Evolutionary conservation across 2,888 invertebrate genomes (phyloP).

Genomic region (Tenodera sinensis): DNA sequence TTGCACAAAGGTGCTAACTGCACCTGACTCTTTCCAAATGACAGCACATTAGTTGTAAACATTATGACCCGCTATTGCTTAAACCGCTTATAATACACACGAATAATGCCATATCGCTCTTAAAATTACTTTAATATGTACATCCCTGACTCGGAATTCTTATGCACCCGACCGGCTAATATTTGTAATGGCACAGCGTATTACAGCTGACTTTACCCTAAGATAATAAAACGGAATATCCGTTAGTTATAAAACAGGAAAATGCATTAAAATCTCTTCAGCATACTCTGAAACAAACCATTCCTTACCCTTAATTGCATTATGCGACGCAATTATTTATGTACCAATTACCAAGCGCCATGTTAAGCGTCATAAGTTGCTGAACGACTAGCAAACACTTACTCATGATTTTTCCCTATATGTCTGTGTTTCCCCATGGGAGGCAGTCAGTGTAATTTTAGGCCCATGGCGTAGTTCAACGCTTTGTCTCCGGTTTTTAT

Average conservation of each 20-base stretch:
- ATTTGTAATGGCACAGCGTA: not conserved
- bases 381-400: not conserved
- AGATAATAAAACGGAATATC: not conserved
- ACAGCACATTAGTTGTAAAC: not conserved
- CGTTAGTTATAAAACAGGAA: not conserved
- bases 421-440: not conserved
- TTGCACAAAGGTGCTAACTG: too few species aligned
- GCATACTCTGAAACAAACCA: not conserved
- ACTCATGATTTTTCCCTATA: not conserved
- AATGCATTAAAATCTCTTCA: not conserved
- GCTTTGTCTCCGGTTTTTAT: too few species aligned
- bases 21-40: not conserved
- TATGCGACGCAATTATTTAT: not conserved
- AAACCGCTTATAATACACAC: not conserved
- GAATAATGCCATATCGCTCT: too few species aligned
- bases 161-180: not conserved
- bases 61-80: not conserved
- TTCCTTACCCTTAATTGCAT: not conserved
- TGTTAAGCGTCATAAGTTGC: conserved; percentile 1
- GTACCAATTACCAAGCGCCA: not conserved
- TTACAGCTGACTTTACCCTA: not conserved
- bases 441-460: too few species aligned
- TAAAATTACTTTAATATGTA: too few species aligned
- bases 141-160: too few species aligned
- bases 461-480: too few species aligned